A percentile compares a stretch with the other conserved stretches of the same genome.
phyloP scores from a whole-genome alignment of 2,888 invertebrate genomes.

The Cataglyphis livida region DNA sequence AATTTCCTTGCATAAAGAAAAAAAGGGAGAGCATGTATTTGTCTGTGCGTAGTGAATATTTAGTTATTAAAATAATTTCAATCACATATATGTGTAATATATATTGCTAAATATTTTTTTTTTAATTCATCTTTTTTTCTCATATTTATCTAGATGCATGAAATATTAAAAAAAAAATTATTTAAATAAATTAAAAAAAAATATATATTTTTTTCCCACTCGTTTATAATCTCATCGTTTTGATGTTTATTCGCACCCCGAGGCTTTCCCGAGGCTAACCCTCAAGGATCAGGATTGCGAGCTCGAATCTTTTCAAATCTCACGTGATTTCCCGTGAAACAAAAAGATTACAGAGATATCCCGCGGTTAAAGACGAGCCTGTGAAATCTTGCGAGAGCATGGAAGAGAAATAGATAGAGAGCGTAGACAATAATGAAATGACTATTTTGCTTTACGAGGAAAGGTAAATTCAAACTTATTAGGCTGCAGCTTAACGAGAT shows the following conservation, averaged over 20 bases:
- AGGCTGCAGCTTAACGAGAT: constrained; percentile 53
- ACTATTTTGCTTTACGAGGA: constrained; percentile 78
- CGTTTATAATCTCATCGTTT: constrained; percentile 35
- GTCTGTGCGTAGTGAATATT: too few species aligned
- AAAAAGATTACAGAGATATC: constrained; percentile 25
- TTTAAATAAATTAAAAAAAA: background rate
- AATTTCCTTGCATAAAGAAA: background rate
- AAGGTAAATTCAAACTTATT: constrained; percentile 73
- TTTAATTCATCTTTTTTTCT: background rate
- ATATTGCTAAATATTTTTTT: background rate
- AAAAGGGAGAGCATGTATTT: too few species aligned
- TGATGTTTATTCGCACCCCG: constrained; percentile 43
- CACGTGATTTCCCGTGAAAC: constrained; percentile 31
- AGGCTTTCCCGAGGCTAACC: background rate
- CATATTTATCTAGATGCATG: background rate
- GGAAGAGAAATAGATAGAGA: constrained; percentile 5
- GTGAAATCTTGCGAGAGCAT: constrained; percentile 48
- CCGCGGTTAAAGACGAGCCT: constrained; percentile 34
- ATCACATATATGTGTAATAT: background rate
- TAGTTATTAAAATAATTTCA: background rate
- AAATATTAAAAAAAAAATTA: background rate
- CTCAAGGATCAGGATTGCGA: constrained; percentile 6
- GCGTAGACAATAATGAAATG: constrained; percentile 78
- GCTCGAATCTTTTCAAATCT: constrained; percentile 41
- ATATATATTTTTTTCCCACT: background rate